Conservation (phyloP, 1,140 invertebrate genomes). For the Cheumatopsyche charites region DNA sequence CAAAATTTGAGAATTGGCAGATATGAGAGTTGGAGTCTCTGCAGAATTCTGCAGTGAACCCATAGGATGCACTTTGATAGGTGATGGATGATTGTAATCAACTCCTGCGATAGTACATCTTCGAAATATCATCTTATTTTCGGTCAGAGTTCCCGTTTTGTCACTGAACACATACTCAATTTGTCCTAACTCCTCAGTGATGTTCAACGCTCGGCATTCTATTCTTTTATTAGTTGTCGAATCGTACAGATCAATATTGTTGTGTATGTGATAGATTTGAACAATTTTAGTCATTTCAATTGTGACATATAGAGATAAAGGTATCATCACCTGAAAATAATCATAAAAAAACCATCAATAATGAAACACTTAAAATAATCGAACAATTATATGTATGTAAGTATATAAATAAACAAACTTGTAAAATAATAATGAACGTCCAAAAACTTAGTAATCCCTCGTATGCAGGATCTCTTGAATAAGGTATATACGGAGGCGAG, state of each 20-base stretch:
- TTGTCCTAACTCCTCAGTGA: slow-evolving; percentile 96
- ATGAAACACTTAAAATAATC: no score
- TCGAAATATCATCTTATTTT: slow-evolving; percentile 97
- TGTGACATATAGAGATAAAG: slow-evolving; percentile 94
- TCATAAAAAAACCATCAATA: background rate
- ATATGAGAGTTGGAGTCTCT: slow-evolving; percentile 62
- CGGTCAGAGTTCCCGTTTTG: slow-evolving; percentile 96
- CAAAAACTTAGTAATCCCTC: slow-evolving; percentile 91
- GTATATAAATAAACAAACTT: slow-evolving; percentile 65
- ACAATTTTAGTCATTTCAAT: slow-evolving; percentile 96
- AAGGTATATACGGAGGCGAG: slow-evolving; percentile 69
- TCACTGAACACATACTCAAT: slow-evolving; percentile 97
- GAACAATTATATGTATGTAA: background rate
- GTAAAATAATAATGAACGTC: slow-evolving; percentile 94
- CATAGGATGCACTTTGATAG: slow-evolving; percentile 45
- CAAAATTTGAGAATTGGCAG: slow-evolving; percentile 70
- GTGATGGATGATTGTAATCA: slow-evolving; percentile 84
- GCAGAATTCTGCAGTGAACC: slow-evolving; percentile 48
- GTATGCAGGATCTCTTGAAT: slow-evolving; percentile 65
- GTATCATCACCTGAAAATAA: slow-evolving; percentile 87
- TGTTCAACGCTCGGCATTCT: slow-evolving; percentile 96
- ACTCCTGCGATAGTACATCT: slow-evolving; percentile 86
- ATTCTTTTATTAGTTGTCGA: slow-evolving; percentile 80
- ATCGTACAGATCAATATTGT: slow-evolving; percentile 88
- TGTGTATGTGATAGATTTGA: slow-evolving; percentile 95